phyloP scores from a whole-genome alignment of 2,113 vertebrate species.

The Laterallus jamaicensis region DNA sequence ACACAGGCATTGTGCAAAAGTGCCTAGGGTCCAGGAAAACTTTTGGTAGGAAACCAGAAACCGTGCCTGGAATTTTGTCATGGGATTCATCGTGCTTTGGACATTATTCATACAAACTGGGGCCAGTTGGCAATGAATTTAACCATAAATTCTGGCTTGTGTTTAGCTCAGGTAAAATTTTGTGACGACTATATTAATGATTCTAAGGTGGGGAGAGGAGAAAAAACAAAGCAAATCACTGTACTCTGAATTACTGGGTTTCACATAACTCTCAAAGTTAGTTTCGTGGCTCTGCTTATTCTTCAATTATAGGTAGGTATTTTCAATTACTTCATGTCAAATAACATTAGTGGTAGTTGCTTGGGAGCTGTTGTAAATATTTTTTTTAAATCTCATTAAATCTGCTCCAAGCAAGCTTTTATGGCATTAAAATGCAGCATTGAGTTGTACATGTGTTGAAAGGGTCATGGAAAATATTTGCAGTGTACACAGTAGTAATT shows the following conservation, averaged over 20 bases:
- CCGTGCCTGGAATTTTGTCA: background rate
- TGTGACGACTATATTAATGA: background rate
- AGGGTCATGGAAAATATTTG: background rate
- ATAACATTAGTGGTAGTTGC: background rate
- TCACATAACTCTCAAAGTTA: background rate
- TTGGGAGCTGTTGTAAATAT: background rate
- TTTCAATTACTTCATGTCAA: background rate
- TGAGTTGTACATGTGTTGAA: background rate
- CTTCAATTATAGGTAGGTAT: background rate
- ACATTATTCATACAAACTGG: background rate
- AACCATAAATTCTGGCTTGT: background rate
- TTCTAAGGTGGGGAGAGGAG: background rate
- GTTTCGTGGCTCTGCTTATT: background rate
- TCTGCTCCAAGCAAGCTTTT: background rate
- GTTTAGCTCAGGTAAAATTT: slow-evolving; percentile 4
- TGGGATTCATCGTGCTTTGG: slow-evolving; percentile 1
- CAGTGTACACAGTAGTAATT: background rate
- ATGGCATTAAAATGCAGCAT: background rate
- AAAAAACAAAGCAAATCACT: background rate
- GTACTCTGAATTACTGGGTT: background rate
- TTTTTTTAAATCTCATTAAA: background rate
- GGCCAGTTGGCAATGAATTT: background rate
- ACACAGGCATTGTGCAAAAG: background rate
- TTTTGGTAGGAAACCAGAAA: slow-evolving; percentile 45
- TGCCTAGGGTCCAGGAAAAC: slow-evolving; percentile 2